Base-by-base conservation (phyloP, 2,888 invertebrate genomes). In the Acrobasis consociella region DNA sequence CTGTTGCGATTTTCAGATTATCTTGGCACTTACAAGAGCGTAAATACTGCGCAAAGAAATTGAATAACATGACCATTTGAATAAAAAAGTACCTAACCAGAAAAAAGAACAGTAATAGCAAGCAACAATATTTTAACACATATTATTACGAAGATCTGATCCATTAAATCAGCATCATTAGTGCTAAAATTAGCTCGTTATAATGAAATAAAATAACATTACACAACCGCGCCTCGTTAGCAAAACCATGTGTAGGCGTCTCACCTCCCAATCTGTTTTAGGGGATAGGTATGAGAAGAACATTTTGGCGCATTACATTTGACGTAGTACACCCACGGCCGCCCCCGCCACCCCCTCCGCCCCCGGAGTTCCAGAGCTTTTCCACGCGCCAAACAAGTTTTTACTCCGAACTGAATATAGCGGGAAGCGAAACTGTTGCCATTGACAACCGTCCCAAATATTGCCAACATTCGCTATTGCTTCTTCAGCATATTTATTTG, bases 291-390 rank as follows among this genome's bases (percentile, higher is more conserved):
- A 42, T 60, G 51, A 60, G 51, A 62, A 60, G 51, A 60, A 53
- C 61, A 64, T 64, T 64, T 64, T 60, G 49, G 61, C 65, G 64
- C 56, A 65, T 56, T 64, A 62, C 51, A 62, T 63, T 63, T 64
- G 65, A 65, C 65, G 67, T 67, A 66, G 64, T 62, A 59, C 66
- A 62, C 65, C 65, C 69, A 65, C 65, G 63, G 56, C 65, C 62
- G 55, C 64, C 65, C 64, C 59, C 39, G n/a, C 63, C 51, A 49
- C 49, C 60, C 64, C 59, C 39, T 13, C 63, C 51, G 46, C 49
- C 60, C 58, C 38, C 39, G 31, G 13, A 50, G 39, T 42, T 39
- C 46, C 42, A 52, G 7, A 39, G 15, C 17, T 7, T 11, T 60
- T 37, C 15, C 49, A 39, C 38, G 50, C 53, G 53, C 53, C 53